phyloP scores from a whole-genome alignment of 2,113 vertebrate species.

The Chrysemys picta region DNA sequence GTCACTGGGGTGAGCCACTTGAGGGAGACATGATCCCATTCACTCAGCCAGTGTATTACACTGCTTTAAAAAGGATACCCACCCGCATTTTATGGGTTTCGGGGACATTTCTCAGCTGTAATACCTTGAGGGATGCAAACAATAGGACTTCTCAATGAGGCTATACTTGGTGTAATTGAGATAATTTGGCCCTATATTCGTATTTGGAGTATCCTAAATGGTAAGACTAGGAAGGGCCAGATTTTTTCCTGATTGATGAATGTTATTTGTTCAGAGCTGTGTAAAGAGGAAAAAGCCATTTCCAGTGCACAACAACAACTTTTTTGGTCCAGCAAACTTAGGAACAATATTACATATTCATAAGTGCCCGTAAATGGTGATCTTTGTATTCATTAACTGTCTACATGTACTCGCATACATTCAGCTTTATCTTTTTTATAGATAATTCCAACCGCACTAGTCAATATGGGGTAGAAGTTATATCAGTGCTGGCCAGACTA shows the following conservation, averaged over 20 bases:
- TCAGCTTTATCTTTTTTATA: not conserved
- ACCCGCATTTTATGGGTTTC: not conserved
- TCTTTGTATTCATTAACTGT: not conserved
- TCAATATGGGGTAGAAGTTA: slow-evolving; percentile 5
- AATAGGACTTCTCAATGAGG: not conserved
- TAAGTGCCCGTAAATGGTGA: slow-evolving; percentile 39
- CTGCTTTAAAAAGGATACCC: not conserved
- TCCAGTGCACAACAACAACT: not conserved
- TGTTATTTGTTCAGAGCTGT: not conserved
- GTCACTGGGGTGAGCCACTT: not conserved
- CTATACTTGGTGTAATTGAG: too few species aligned
- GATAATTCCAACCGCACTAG: slow-evolving; percentile 27
- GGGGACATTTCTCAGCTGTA: not conserved
- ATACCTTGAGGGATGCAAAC: not conserved
- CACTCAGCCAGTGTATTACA: not conserved
- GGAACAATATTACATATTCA: not conserved
- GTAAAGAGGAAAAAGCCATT: accelerated
- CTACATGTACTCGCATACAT: not conserved
- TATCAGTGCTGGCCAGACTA: slow-evolving; percentile 33
- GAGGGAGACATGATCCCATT: not conserved
- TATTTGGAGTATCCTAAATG: not conserved
- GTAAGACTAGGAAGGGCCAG: not conserved
- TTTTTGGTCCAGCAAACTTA: not conserved
- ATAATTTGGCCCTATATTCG: not conserved
- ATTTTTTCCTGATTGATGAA: not conserved